phyloP scores from a whole-genome alignment of 2,797 vertebrate species.

The Lagorchestes hirsutus region DNA sequence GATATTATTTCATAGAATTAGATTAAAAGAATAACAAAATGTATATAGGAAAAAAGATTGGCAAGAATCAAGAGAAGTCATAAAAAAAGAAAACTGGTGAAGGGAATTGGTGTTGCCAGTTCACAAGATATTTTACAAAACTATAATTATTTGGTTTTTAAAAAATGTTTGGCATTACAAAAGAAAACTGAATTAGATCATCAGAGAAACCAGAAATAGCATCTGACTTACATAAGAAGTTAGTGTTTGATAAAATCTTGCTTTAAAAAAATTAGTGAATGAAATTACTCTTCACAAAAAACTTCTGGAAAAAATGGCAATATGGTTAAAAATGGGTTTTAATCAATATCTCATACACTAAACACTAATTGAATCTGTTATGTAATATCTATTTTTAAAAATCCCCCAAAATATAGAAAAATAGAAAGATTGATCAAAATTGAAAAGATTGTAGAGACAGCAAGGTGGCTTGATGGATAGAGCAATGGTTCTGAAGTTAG shows the following conservation, averaged over 20 bases:
- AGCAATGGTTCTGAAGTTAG: neutral
- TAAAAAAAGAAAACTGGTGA: neutral
- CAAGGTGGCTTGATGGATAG: neutral
- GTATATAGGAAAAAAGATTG: neutral
- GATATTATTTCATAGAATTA: neutral
- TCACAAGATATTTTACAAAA: neutral
- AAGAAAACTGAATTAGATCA: neutral
- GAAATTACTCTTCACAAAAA: no score
- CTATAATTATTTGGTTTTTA: neutral
- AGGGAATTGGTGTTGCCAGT: neutral
- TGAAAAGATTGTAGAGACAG: neutral
- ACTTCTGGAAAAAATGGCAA: no score
- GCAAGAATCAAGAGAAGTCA: neutral
- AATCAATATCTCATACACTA: no score
- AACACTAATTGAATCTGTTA: no score
- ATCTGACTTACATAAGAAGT: neutral
- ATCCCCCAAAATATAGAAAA: neutral
- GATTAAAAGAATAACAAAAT: neutral
- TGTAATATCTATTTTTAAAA: neutral
- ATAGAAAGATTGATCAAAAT: neutral
- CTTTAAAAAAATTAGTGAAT: no score
- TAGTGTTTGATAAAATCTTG: neutral
- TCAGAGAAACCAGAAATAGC: neutral
- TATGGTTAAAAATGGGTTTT: no score
- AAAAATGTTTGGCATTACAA: neutral